phyloP scores from a whole-genome alignment of 1,140 invertebrate genomes.

The Euwallacea fornicatus region DNA sequence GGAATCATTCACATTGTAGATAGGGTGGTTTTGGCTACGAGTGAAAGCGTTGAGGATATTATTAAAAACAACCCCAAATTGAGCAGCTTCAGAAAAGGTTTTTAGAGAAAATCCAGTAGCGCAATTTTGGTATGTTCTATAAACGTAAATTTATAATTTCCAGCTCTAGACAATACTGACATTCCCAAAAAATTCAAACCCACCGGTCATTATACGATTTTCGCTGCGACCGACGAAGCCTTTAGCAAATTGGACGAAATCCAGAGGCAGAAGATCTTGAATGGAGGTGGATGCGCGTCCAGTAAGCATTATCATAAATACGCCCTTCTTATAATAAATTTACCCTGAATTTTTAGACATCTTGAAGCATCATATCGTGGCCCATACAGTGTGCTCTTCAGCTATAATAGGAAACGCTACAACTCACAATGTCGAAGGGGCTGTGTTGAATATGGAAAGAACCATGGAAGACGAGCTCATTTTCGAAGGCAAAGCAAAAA shows the following conservation, averaged over 20 bases:
- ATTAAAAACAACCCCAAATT: slow-evolving; percentile 50
- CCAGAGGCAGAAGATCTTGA: slow-evolving; percentile 53
- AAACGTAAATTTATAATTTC: slow-evolving; percentile 19
- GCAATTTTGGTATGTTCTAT: too few species aligned
- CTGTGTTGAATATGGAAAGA: slow-evolving; percentile 58
- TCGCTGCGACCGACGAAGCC: slow-evolving; percentile 68
- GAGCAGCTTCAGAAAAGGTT: slow-evolving; percentile 50
- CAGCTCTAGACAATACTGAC: slow-evolving; percentile 57
- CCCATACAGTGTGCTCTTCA: slow-evolving; percentile 66
- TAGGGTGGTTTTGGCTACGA: slow-evolving; percentile 61
- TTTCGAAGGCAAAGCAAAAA: slow-evolving; percentile 56
- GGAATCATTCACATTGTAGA: slow-evolving; percentile 70
- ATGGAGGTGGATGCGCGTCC: slow-evolving; percentile 56
- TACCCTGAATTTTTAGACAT: slow-evolving; percentile 55
- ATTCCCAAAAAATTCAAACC: slow-evolving; percentile 56
- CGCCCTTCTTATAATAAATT: not conserved
- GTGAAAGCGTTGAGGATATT: slow-evolving; percentile 53
- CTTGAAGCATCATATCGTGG: slow-evolving; percentile 65
- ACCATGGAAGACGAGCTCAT: slow-evolving; percentile 55
- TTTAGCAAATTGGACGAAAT: slow-evolving; percentile 58
- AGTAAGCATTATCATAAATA: slow-evolving; percentile 50
- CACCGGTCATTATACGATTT: slow-evolving; percentile 62
- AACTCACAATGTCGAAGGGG: slow-evolving; percentile 60
- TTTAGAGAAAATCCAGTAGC: too few species aligned
- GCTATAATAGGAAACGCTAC: slow-evolving; percentile 60